Conservation (phyloP, 2,888 invertebrate genomes). For the Cerastis rubricosa region DNA sequence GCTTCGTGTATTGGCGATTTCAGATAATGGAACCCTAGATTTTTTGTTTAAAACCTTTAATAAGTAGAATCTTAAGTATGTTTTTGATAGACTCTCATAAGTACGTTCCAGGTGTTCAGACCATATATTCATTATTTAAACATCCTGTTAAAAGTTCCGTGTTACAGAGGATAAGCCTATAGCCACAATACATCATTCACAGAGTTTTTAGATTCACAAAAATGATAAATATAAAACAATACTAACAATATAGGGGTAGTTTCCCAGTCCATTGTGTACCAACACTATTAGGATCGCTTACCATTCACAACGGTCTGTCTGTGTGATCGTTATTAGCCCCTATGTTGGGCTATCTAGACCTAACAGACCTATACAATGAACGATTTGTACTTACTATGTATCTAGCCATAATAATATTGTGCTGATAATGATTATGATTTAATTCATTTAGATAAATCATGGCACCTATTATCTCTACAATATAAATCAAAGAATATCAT, state of each 20-base stretch:
- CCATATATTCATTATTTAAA: background rate
- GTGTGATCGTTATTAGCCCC: constrained; percentile 31
- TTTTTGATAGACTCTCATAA: background rate
- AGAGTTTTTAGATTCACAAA: background rate
- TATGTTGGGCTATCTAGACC: constrained; percentile 6
- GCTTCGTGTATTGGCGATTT: background rate
- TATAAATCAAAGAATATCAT: background rate
- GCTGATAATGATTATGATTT: background rate
- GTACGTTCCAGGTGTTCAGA: background rate
- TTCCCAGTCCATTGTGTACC: constrained; percentile 27
- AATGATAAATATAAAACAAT: no score
- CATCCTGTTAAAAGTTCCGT: background rate
- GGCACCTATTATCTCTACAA: background rate
- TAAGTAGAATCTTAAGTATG: background rate
- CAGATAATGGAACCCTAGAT: background rate
- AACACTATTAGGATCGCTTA: constrained; percentile 24
- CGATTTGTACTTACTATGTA: background rate
- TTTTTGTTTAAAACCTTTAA: background rate
- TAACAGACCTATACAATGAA: background rate
- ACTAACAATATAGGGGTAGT: constrained; percentile 23
- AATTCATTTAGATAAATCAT: background rate
- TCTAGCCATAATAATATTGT: background rate
- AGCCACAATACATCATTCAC: no score
- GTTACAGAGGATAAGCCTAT: background rate
- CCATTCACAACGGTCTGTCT: constrained; percentile 12